These are phyloP conservation scores for Koerneria pararmatus DNA, from an alignment of 2,888 invertebrate species.

Conservation along the genomic window DNA sequence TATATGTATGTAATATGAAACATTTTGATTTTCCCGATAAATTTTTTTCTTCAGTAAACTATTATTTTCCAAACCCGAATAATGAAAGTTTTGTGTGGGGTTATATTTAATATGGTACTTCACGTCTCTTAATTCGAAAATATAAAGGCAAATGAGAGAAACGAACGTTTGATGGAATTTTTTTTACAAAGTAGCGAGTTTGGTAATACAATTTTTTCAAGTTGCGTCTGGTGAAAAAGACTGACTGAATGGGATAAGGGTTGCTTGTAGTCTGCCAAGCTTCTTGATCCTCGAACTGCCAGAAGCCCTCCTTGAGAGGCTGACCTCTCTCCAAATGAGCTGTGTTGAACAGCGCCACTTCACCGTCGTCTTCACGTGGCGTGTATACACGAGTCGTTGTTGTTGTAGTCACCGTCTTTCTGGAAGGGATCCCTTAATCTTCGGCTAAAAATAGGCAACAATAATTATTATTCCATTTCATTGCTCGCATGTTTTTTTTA, in stretches of 20 bases:
- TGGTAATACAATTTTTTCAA: too few species aligned
- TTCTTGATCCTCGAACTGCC: slow-evolving; percentile 58
- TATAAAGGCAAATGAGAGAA: neutral
- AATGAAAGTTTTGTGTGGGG: too few species aligned
- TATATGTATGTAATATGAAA: too few species aligned
- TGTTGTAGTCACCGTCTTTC: slow-evolving; percentile 40
- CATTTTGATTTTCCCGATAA: too few species aligned
- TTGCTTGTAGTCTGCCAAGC: slow-evolving; percentile 59
- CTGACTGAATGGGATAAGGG: slow-evolving; percentile 58
- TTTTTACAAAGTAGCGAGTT: neutral
- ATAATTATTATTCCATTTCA: too few species aligned
- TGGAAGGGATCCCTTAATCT: slow-evolving; percentile 3
- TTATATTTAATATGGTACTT: too few species aligned
- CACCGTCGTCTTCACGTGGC: slow-evolving; percentile 45
- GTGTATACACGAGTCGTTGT: slow-evolving; percentile 37
- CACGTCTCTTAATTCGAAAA: neutral
- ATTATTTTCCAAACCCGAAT: too few species aligned
- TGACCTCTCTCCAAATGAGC: slow-evolving; percentile 17
- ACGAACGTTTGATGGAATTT: neutral
- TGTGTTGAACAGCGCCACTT: slow-evolving; percentile 22
- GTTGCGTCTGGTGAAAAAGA: too few species aligned
- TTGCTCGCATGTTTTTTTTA: too few species aligned
- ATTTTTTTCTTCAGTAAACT: too few species aligned
- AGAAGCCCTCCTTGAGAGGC: slow-evolving; percentile 49
- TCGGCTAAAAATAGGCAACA: too few species aligned